Base-by-base conservation (phyloP, 2,113 vertebrate species). In the Diglossa brunneiventris region DNA sequence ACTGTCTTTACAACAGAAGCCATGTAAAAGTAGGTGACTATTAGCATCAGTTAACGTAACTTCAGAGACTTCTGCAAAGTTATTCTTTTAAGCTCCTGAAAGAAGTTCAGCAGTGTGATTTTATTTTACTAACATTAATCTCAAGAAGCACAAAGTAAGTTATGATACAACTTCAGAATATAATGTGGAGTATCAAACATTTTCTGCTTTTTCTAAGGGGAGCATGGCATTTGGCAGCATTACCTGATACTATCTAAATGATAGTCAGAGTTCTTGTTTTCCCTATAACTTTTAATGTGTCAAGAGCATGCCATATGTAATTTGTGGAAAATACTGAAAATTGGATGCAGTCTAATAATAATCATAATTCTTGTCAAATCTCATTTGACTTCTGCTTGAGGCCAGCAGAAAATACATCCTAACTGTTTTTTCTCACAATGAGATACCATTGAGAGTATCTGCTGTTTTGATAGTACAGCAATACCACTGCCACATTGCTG, bases 281-380 rank as follows among this genome's bases (percentile, higher is more conserved):
- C n/a, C 11, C 15, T 84, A 0, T 76, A 72, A 44, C 22, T 87
- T 91, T 62, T 75, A 82, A 82, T 61, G 22, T 64, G 69, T 81
- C 56, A 82, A 75, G 47, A 89, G 19, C 21, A 64, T 78, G 66
- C 35, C 68, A 46, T 49, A 67, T 64, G 6, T 52, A 77, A 76
- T 83, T 83, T 91, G 27, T 68, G 64, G 33, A 84, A 93, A 94
- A 92, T 59, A 59, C 28, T 28, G 21, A 81, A 84, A 91, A 92
- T 49, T 77, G 22, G 76, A 62, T 67, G 27, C 50, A 70, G 44
- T 61, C 19, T 83, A 70, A 86, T 78, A 81, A 67, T 88, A 63
- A 83, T n/a, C 30, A 52, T 44, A 13, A 89, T 92, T 75, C 44
- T 72, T 94, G 66, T 82, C 66, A 79, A 37, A 5, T 83, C 21